These are phyloP conservation scores for Bradypus variegatus DNA, from an alignment of 2,797 vertebrate species.

Conservation along the genomic window DNA sequence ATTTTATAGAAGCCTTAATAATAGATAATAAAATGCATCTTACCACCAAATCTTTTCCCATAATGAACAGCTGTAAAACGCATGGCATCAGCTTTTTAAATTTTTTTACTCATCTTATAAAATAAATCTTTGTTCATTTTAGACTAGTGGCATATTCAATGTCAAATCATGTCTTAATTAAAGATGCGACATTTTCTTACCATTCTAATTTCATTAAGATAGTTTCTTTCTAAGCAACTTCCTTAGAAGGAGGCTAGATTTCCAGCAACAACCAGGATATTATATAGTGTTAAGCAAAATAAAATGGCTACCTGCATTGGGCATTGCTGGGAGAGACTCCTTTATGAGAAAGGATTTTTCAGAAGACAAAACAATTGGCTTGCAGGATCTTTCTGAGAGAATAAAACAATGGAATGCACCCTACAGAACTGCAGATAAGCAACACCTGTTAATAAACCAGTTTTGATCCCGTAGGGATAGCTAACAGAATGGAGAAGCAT, in stretches of 20 bases:
- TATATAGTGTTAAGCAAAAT: background rate
- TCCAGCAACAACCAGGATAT: background rate
- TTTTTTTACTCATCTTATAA: background rate
- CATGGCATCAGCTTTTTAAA: background rate
- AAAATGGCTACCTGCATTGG: too few species aligned
- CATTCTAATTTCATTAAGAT: constrained; percentile 30
- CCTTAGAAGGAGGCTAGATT: constrained; percentile 2
- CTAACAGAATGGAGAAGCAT: too few species aligned
- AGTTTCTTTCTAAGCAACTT: constrained; percentile 16
- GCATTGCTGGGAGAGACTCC: too few species aligned
- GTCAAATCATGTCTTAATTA: background rate
- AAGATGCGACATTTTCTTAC: background rate
- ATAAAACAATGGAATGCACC: too few species aligned
- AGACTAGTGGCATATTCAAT: background rate
- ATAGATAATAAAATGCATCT: constrained; percentile 11
- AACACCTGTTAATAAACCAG: too few species aligned
- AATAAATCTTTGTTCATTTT: constrained; percentile 27
- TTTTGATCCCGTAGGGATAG: too few species aligned
- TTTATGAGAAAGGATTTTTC: too few species aligned
- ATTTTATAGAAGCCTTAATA: background rate
- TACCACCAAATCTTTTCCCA: background rate
- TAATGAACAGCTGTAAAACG: constrained; percentile 7
- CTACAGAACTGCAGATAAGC: too few species aligned
- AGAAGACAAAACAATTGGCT: too few species aligned
- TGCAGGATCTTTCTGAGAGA: too few species aligned